Conservation (phyloP, 2,797 vertebrate genomes). For the Gambusia yucatana region DNA sequence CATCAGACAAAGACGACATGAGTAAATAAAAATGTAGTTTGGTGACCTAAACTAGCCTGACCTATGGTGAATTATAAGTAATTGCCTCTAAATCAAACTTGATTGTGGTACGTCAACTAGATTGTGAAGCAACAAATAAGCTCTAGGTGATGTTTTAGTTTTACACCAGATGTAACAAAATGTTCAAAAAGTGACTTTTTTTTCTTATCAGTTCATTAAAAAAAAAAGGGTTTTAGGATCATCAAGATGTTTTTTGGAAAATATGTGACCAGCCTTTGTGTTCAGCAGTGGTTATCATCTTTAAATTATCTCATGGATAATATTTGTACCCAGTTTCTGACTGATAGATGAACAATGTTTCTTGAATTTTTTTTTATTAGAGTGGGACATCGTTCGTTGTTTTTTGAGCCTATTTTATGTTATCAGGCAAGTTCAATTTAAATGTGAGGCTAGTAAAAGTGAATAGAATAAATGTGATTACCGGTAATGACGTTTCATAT, state of each 20-base stretch:
- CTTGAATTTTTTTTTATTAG: neutral
- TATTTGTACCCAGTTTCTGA: neutral
- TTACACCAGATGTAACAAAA: neutral
- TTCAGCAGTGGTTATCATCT: neutral
- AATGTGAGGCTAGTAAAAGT: neutral
- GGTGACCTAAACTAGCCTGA: neutral
- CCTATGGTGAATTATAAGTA: neutral
- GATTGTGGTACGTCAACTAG: neutral
- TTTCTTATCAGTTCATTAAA: neutral
- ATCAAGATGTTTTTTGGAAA: neutral
- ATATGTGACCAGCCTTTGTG: neutral
- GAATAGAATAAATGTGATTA: neutral
- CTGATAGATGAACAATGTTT: neutral
- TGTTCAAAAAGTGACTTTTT: neutral
- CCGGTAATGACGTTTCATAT: neutral
- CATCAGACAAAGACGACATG: neutral
- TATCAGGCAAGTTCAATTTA: neutral
- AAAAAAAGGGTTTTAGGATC: neutral
- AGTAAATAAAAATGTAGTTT: neutral
- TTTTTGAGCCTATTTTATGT: neutral
- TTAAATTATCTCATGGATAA: neutral
- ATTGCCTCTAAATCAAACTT: neutral
- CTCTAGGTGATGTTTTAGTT: neutral
- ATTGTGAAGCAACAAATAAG: neutral
- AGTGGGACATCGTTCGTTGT: neutral